These are phyloP conservation scores for Allolobophora icterica DNA, from an alignment of 2,888 invertebrate species.

Conservation along the genomic window DNA sequence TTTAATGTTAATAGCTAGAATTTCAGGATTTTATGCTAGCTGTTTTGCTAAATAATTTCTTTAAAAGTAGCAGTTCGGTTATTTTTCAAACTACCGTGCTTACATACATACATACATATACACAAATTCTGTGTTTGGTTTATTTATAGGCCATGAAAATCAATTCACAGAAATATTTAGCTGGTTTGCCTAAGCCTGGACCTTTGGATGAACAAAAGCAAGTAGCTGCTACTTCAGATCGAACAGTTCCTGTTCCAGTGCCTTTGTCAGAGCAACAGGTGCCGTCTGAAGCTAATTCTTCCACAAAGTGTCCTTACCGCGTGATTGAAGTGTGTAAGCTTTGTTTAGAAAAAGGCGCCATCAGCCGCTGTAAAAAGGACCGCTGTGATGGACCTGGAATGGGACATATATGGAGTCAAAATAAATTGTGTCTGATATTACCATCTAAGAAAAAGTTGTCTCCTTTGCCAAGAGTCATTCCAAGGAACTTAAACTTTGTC, in stretches of 20 bases:
- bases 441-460: slow-evolving; percentile 55
- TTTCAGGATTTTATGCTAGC: neutral
- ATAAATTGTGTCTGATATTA: slow-evolving; percentile 52
- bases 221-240: neutral
- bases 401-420: slow-evolving; percentile 53
- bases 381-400: slow-evolving; percentile 50
- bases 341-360: slow-evolving; percentile 57
- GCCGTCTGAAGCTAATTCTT: neutral
- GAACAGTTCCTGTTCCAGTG: neutral
- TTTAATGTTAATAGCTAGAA: neutral
- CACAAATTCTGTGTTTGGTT: too few species aligned
- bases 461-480: slow-evolving; percentile 53
- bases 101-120: too few species aligned
- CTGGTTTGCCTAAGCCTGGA: slow-evolving; percentile 8
- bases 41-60: neutral
- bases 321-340: slow-evolving; percentile 55
- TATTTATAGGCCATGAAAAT: neutral
- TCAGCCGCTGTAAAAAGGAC: slow-evolving; percentile 43
- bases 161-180: slow-evolving; percentile 14
- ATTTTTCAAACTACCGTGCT: neutral
- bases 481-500: slow-evolving; percentile 53
- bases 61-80: neutral
- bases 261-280: neutral
- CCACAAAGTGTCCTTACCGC: slow-evolving; percentile 49
- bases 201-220: neutral